These are phyloP conservation scores for Cryptotermes secundus DNA, from an alignment of 1,140 invertebrate genomes.

Conservation along the genomic window DNA sequence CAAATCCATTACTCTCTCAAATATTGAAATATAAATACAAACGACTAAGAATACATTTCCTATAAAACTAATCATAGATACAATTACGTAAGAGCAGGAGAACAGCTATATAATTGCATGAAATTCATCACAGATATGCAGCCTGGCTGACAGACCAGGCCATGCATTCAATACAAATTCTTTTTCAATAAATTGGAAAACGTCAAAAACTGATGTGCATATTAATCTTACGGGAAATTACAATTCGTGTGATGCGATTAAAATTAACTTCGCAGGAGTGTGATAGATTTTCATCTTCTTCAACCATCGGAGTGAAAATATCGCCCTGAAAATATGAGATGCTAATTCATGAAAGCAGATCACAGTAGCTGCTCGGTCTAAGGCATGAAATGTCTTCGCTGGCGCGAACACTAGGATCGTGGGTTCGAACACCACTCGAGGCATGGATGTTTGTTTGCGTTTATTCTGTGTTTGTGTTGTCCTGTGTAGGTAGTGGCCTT, in stretches of 20 bases:
- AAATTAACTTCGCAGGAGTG: neutral
- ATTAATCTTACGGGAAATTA: neutral
- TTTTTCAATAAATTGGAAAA: constrained; percentile 20
- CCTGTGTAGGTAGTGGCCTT: too few relatives aligned
- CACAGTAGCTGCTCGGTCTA: too few relatives aligned
- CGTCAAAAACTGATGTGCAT: constrained; percentile 6
- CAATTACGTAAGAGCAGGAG: neutral
- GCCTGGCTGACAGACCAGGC: neutral
- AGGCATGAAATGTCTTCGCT: too few relatives aligned
- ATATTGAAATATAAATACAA: neutral
- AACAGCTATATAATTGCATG: neutral
- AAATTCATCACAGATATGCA: neutral
- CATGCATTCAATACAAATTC: neutral
- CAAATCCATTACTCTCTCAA: too few relatives aligned
- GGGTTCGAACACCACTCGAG: too few relatives aligned
- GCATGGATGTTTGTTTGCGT: too few relatives aligned
- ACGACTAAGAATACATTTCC: neutral
- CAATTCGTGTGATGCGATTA: neutral
- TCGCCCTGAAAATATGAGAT: too few relatives aligned
- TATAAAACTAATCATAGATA: neutral
- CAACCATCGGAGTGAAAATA: too few relatives aligned
- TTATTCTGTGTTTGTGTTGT: too few relatives aligned
- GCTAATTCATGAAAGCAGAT: too few relatives aligned
- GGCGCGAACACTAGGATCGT: too few relatives aligned
- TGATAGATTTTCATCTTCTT: too few relatives aligned